Evolutionary conservation across 2,888 invertebrate species (phyloP).

Genomic region (Melanostoma mellinum): DNA sequence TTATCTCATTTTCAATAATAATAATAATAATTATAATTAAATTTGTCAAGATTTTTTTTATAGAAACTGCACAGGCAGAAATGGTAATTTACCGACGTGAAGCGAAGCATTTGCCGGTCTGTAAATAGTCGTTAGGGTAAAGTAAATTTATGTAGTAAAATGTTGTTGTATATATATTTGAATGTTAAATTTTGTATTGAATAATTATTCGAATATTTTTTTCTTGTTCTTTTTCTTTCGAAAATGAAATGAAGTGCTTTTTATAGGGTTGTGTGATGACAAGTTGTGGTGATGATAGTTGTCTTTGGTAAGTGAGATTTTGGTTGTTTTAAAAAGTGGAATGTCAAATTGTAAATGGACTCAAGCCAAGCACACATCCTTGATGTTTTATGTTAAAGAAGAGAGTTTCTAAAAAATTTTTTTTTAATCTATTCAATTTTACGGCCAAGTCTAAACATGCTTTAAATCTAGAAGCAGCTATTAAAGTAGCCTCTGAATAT

Average conservation of each 20-base stretch:
- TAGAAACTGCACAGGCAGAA: conserved; percentile 81
- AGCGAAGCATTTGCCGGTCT: conserved; percentile 80
- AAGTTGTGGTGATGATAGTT: conserved; percentile 26
- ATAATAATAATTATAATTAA: conserved; percentile 76
- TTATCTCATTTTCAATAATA: conserved; percentile 74
- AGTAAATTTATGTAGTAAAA: conserved; percentile 69
- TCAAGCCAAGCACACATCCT: conserved; percentile 24
- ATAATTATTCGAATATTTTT: conserved; percentile 41
- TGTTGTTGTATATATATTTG: conserved; percentile 41
- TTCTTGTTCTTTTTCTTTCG: conserved; percentile 39
- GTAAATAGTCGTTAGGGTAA: conserved; percentile 76
- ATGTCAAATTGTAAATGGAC: conserved; percentile 38
- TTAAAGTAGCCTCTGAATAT: too few species aligned
- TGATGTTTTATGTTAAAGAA: conserved; percentile 17
- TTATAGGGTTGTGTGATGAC: conserved; percentile 50
- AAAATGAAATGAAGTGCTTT: conserved; percentile 66
- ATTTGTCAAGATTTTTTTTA: conserved; percentile 75
- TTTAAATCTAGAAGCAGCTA: too few species aligned
- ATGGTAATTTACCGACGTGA: conserved; percentile 80
- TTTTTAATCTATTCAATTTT: too few species aligned
- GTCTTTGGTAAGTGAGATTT: conserved; percentile 56
- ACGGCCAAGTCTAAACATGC: too few species aligned
- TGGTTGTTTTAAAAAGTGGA: conserved; percentile 50
- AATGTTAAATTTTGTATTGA: conserved; percentile 74
- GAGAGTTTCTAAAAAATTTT: background rate